These are phyloP conservation scores for Stenchaetothrips biformis DNA, from an alignment of 2,888 invertebrate genomes.

Conservation along the genomic window DNA sequence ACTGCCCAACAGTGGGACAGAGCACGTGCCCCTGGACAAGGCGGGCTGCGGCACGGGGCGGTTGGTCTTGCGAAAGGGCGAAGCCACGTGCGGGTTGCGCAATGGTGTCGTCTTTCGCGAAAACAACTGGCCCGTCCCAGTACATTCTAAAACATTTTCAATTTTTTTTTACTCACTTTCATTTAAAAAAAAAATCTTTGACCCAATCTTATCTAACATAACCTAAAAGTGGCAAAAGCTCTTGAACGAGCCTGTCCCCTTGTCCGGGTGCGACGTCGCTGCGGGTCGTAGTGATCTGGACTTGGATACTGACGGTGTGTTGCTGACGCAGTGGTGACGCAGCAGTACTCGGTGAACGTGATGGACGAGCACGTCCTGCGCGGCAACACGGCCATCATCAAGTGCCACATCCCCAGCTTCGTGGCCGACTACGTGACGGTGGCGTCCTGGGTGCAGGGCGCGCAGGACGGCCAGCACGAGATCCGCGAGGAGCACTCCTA, in stretches of 20 bases:
- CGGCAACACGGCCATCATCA: slow-evolving; percentile 85
- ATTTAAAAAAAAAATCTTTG: background rate
- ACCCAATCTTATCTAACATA: too few species aligned
- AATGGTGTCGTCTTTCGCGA: too few species aligned
- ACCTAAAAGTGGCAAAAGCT: background rate
- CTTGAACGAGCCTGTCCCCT: background rate
- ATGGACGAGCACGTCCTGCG: slow-evolving; percentile 89
- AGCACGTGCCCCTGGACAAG: too few species aligned
- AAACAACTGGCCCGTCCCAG: too few species aligned
- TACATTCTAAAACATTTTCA: background rate
- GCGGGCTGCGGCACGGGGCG: too few species aligned
- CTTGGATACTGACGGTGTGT: slow-evolving; percentile 6
- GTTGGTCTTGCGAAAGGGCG: too few species aligned
- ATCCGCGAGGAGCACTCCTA: slow-evolving; percentile 44
- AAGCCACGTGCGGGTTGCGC: too few species aligned
- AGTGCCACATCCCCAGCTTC: slow-evolving; percentile 91
- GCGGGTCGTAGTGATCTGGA: background rate
- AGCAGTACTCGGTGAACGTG: slow-evolving; percentile 83
- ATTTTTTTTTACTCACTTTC: background rate
- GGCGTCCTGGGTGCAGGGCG: slow-evolving; percentile 80
- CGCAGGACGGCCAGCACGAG: slow-evolving; percentile 53
- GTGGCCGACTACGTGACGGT: slow-evolving; percentile 85
- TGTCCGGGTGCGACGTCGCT: background rate
- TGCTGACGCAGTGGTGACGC: slow-evolving; percentile 74
- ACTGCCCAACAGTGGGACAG: too few species aligned